Conservation (phyloP, 2,797 vertebrate species). For the Poeciliopsis paucimaculata region DNA sequence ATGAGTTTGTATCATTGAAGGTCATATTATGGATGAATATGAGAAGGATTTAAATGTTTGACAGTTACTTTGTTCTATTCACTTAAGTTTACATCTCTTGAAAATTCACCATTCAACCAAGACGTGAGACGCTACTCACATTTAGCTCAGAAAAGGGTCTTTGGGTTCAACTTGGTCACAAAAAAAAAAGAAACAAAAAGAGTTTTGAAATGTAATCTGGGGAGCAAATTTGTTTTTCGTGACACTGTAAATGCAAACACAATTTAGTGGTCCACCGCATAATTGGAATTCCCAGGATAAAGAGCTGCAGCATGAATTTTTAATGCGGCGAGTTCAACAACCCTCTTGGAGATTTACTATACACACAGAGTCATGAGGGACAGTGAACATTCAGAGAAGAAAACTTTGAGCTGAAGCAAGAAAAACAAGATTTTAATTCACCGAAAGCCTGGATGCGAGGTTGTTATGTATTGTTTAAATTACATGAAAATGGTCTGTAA, state of each 20-base stretch:
- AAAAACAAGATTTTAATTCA: not conserved
- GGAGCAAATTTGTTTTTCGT: not conserved
- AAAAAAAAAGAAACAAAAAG: not conserved
- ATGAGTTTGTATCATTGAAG: not conserved
- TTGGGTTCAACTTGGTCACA: not conserved
- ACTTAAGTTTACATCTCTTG: no score
- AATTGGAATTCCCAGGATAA: conserved; percentile 1
- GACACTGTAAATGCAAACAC: not conserved
- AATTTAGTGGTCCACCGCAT: not conserved
- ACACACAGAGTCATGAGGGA: conserved; percentile 2
- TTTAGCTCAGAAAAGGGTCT: not conserved
- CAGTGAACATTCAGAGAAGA: not conserved
- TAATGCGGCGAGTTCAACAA: not conserved
- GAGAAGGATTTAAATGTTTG: not conserved
- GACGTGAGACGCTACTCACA: not conserved
- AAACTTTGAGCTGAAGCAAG: not conserved
- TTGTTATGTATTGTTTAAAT: not conserved
- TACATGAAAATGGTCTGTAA: not conserved
- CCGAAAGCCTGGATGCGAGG: not conserved
- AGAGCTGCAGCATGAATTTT: not conserved
- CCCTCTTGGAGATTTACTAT: not conserved
- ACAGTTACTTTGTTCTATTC: not conserved
- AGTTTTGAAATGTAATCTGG: not conserved
- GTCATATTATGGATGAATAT: not conserved
- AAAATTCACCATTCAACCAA: no score